A percentile compares a stretch with the other conserved stretches of the same genome.
Evolutionary conservation across 2,113 vertebrate species (phyloP).

Genomic region (Elephas maximus): DNA sequence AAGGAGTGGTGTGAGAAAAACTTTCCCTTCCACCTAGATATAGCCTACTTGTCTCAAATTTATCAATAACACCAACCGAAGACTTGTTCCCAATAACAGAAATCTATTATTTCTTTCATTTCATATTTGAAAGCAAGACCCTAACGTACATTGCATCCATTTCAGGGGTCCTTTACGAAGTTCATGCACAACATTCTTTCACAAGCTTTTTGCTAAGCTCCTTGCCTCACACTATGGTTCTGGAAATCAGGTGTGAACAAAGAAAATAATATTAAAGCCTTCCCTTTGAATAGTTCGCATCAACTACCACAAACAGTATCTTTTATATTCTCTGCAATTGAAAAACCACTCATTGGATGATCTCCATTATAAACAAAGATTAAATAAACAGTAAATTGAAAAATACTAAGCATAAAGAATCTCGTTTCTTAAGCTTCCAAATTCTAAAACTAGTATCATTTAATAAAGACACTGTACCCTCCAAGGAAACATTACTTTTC

Average conservation of each 20-base stretch:
- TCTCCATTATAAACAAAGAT: neutral
- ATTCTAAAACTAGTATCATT: conserved; percentile 36
- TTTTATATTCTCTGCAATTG: conserved; percentile 25
- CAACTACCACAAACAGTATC: conserved; percentile 29
- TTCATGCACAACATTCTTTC: neutral
- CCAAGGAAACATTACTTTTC: conserved; percentile 51
- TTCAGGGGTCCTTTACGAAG: conserved; percentile 39
- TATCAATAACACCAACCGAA: conserved; percentile 17
- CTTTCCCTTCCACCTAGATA: conserved; percentile 26
- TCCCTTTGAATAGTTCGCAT: neutral
- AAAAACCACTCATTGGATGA: conserved; percentile 50
- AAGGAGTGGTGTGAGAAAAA: conserved; percentile 18
- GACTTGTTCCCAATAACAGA: conserved; percentile 31
- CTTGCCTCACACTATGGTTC: conserved; percentile 48
- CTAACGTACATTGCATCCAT: neutral
- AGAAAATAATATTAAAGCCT: conserved; percentile 34
- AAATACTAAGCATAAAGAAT: conserved; percentile 44
- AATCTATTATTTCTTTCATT: conserved; percentile 18
- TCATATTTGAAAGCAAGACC: conserved; percentile 52
- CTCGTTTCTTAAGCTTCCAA: conserved; percentile 48
- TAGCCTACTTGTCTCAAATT: neutral
- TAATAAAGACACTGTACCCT: conserved; percentile 10
- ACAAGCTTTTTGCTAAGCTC: conserved; percentile 34
- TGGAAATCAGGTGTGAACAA: conserved; percentile 26
- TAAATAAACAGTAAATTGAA: conserved; percentile 25